A percentile compares a stretch with the other conserved stretches of the same genome.
Conservation (phyloP, 2,888 invertebrate species). For the Spicauda simplicius region DNA sequence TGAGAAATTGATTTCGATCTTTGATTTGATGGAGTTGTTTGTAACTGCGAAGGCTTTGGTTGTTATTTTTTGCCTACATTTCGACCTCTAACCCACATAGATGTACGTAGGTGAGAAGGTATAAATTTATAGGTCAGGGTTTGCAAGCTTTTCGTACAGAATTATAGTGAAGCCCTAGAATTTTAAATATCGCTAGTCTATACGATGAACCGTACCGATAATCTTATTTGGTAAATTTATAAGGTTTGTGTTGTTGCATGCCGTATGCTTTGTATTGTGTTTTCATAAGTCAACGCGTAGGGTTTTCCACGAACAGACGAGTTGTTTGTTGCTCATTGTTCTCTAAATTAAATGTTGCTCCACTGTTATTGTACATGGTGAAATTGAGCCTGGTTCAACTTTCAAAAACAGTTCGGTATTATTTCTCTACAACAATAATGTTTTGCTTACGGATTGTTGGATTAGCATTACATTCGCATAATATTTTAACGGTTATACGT, state of each 20-base stretch:
- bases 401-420: conserved; percentile 53
- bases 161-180: conserved; percentile 18
- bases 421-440: not conserved
- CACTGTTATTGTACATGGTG: not conserved
- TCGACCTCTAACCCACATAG: not conserved
- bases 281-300: not conserved
- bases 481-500: not conserved
- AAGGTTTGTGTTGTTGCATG: not conserved
- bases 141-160: not conserved
- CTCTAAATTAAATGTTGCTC: not conserved
- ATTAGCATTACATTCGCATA: not conserved
- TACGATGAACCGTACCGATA: conserved; percentile 8
- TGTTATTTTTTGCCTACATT: not conserved
- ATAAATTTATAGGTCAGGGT: no score
- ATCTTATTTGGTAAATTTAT: conserved; percentile 17
- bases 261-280: not conserved
- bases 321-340: not conserved
- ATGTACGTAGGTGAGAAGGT: no score
- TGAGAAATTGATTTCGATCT: no score
- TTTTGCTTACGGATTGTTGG: not conserved
- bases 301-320: not conserved
- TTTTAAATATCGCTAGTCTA: conserved; percentile 10
- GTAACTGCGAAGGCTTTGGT: no score
- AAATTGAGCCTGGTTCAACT: conserved; percentile 39
- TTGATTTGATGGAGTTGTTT: no score